phyloP scores from a whole-genome alignment of 2,797 vertebrate genomes.

The Benthosema pterotum region DNA sequence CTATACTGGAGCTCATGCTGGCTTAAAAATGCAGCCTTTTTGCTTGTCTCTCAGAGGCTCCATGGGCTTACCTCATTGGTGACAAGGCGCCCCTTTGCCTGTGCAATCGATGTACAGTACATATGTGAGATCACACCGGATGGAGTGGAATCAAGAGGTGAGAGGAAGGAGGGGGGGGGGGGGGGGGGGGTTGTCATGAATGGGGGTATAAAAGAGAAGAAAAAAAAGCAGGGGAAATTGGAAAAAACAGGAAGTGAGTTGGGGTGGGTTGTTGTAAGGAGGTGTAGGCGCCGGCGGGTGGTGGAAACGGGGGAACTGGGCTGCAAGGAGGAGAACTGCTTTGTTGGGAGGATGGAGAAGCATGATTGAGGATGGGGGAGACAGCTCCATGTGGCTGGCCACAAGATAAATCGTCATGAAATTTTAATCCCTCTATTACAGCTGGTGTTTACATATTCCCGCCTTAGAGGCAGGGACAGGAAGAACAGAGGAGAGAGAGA shows the following conservation, averaged over 20 bases:
- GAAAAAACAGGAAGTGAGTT: no score
- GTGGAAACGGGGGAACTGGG: no score
- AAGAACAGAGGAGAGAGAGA: not conserved
- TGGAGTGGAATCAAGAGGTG: not conserved
- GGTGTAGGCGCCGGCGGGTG: no score
- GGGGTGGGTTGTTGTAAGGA: no score
- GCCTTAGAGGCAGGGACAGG: not conserved
- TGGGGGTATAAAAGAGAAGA: no score
- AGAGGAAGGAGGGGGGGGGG: not conserved
- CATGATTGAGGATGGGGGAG: no score
- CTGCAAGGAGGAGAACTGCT: no score
- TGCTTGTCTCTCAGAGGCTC: constrained; percentile 30
- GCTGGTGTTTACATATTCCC: constrained; percentile 8
- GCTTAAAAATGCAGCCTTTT: constrained; percentile 40
- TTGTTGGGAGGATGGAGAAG: not conserved
- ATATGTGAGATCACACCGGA: constrained; percentile 25
- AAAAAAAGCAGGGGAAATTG: no score
- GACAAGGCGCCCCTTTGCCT: constrained; percentile 43
- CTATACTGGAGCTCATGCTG: constrained; percentile 32
- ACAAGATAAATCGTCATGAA: constrained; percentile 37
- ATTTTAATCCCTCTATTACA: constrained; percentile 26
- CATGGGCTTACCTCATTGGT: constrained; percentile 45
- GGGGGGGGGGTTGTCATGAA: no score
- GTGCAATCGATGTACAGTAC: constrained; percentile 4
- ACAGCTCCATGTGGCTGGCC: constrained; percentile 26